Conservation (phyloP, 1,140 invertebrate species). For the Battus philenor region DNA sequence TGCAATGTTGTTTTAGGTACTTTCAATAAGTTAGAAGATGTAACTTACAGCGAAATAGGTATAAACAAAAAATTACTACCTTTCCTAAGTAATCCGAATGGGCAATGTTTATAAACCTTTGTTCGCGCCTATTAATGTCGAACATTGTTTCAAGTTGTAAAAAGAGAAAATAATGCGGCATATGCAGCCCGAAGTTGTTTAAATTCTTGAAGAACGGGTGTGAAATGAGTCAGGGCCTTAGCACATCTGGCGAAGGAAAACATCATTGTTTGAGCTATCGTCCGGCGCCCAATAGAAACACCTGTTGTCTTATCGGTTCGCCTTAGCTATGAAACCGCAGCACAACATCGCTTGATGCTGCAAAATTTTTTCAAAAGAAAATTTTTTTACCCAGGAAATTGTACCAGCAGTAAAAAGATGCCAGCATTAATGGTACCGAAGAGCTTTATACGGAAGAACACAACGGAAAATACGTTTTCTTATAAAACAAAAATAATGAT, state of each 20-base stretch:
- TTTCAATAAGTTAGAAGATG: background rate
- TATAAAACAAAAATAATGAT: too few relatives aligned
- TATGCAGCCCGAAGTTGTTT: constrained; percentile 6
- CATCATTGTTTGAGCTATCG: constrained; percentile 40
- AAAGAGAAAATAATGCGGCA: constrained; percentile 19
- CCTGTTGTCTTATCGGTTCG: constrained; percentile 12
- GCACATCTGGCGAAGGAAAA: constrained; percentile 35
- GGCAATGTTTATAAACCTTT: constrained; percentile 22
- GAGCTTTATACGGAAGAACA: too few relatives aligned
- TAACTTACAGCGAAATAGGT: background rate
- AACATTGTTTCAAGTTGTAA: constrained; percentile 15
- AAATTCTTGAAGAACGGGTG: constrained; percentile 14
- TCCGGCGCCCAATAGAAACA: constrained; percentile 12
- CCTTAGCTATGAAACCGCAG: background rate
- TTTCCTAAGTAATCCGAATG: background rate
- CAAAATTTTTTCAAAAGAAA: too few relatives aligned
- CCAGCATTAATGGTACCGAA: too few relatives aligned
- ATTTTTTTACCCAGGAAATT: too few relatives aligned
- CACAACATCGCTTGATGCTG: too few relatives aligned
- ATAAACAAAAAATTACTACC: constrained; percentile 3
- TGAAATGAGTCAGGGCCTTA: constrained; percentile 9
- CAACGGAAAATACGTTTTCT: too few relatives aligned
- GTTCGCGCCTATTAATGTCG: constrained; percentile 7
- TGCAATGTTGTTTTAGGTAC: background rate
- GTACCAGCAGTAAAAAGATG: too few relatives aligned